Base-by-base conservation (phyloP, 2,888 invertebrate genomes). In the Epiblema foenella region DNA sequence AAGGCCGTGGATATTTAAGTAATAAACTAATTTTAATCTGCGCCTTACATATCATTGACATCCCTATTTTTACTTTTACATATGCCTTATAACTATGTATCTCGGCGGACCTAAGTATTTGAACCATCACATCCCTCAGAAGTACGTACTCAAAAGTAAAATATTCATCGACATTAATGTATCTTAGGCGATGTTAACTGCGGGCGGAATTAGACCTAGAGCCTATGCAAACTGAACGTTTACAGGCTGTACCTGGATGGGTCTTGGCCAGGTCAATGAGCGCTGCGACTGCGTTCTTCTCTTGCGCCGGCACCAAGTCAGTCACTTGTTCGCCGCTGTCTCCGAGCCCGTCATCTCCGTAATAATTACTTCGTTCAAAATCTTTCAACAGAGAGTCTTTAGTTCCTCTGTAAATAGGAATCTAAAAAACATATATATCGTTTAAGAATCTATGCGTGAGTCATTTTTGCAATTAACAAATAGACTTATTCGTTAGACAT, bases 291-390 rank as follows among this genome's bases (percentile, higher is more conserved):
- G 96, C 96, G 76, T 94, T 94, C 74, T 95, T 92, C 0, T 85
- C 80, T 74, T 94, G 86, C 0, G 86, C 79, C n/a, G 87, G 84
- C 0, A 95, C 85, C 65, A 94, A 83, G 39, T 89, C 90, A 4
- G 89, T 82, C 1, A 87, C 85, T 0, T 89, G 90, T 10, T 87
- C 85, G 0, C 89, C 91, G 11, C 93, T 89, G 81, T 96, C 96
- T 1, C 96, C 96, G 72, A 97, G 94, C 2, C 97, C 97, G 84
- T 97, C 97, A 24, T 82, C 78, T 0, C 97, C 97, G 76, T 94
- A 96, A 75, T 90, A 88, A 15, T 85, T 78, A 0, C 79, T 81
- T 0, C 81, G 78, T 10, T 81, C 58, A 11, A 89, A 85, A 7
- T 90, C 90, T 8, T 77, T 85, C 2, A 94, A 83, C 33, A 95